Evolutionary conservation across 1,140 invertebrate species (phyloP), one percentile per base, ranked within the genome.

Genomic region (Scylla paramamosain): DNA sequence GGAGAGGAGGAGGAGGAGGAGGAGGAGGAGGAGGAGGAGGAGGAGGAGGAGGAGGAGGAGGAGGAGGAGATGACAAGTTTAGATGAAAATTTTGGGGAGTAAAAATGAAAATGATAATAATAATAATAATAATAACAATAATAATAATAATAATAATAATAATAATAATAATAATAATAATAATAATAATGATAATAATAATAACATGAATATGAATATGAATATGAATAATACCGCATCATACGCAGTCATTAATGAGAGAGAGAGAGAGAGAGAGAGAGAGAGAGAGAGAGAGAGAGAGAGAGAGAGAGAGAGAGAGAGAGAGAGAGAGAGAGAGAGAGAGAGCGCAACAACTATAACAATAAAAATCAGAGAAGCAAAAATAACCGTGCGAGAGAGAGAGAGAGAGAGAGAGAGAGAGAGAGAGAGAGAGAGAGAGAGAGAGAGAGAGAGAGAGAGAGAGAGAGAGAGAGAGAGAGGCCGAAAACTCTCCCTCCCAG

Each of bases 261-360:
- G 20, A 82, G 77, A 82, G 77, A 82, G 77, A 82, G 77, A 82
- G 77, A 82, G 77, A 82, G 77, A 82, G 77, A 82, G 77, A 82
- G 77, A 82, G 77, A 82, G 77, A 82, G 39, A 39, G 39, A 39
- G 39, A 39, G 39, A 39, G 39, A 39, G 77, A 82, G 77, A 39
- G 39, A 39, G 39, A 39, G 39, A 39, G 39, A 39, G 77, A 82
- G 77, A 82, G 77, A 82, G 77, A 82, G 77, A 82, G 77, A 82
- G 77, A 82, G 77, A 82, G 77, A 82, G 77, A 82, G 77, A 82
- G 77, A 82, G 77, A 82, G 77, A 82, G 77, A 82, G 77, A 82
- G 77, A 82, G 77, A 82, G 77, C 0, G 28, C 20, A 82, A 20
- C 20, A 28, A 82, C 20, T 25, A 28, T 25, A 28, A 82, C 20